A percentile compares a stretch with the other conserved stretches of the same genome.
Evolutionary conservation across 2,113 vertebrate genomes (phyloP).

Genomic region (Pogona vitticeps): DNA sequence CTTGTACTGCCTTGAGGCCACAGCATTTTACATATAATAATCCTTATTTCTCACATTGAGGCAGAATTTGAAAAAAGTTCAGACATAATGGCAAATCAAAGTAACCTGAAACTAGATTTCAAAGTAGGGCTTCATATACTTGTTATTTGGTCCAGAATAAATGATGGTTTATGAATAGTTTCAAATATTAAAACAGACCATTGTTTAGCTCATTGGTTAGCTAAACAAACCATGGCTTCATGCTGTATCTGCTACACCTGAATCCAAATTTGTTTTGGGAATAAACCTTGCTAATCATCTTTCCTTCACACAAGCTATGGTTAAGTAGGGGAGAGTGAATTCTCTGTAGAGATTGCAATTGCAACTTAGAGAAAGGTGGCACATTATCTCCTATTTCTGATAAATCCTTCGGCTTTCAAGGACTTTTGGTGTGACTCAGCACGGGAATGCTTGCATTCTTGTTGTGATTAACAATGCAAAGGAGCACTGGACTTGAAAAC

Average conservation of each 20-base stretch:
- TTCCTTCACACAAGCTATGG: not conserved
- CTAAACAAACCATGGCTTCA: not conserved
- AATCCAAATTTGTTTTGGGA: not conserved
- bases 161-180: not conserved
- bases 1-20: too few species aligned
- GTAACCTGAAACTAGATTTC: not conserved
- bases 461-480: not conserved
- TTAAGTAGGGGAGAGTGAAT: not conserved
- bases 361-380: not conserved
- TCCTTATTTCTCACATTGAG: not conserved
- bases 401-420: not conserved
- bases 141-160: not conserved
- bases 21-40: not conserved
- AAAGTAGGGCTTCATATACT: not conserved
- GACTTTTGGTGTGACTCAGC: not conserved
- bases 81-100: not conserved
- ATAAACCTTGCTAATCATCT: not conserved
- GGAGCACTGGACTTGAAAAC: not conserved
- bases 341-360: not conserved
- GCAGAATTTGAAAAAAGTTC: not conserved
- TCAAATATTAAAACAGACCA: not conserved
- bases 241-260: not conserved
- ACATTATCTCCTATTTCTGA: not conserved
- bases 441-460: not conserved
- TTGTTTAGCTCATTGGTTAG: not conserved